A percentile compares a stretch with the other conserved stretches of the same genome.
Conservation (phyloP, 2,113 vertebrate species). For the Sprattus sprattus region DNA sequence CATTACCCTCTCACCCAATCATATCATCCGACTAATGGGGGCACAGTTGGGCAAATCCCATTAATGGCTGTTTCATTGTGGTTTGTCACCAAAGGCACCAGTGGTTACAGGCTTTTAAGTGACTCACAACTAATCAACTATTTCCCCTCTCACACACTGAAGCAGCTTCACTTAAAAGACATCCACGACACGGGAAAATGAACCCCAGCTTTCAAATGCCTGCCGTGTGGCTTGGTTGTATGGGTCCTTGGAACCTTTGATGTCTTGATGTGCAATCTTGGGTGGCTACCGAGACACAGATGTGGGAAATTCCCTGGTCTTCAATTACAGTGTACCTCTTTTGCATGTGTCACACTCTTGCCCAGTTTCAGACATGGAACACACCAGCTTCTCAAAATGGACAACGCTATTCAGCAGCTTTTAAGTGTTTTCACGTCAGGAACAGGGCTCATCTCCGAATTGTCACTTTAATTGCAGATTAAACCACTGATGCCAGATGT, state of each 20-base stretch:
- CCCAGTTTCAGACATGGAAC: background rate
- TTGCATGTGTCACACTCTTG: background rate
- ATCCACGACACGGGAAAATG: background rate
- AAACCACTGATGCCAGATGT: background rate
- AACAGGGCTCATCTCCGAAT: background rate
- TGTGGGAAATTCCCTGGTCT: slow-evolving; percentile 6
- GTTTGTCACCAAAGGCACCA: too few species aligned
- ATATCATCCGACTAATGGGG: too few species aligned
- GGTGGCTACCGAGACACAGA: slow-evolving; percentile 4
- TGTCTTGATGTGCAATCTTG: slow-evolving; percentile 12
- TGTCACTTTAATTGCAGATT: background rate
- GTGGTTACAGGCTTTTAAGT: background rate
- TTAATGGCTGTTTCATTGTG: too few species aligned
- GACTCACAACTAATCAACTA: background rate
- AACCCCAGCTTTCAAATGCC: background rate
- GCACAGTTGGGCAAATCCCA: too few species aligned
- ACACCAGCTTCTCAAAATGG: background rate
- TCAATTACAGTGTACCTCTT: background rate
- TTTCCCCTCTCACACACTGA: background rate
- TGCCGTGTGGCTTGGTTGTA: background rate
- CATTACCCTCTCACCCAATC: too few species aligned
- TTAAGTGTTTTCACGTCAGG: background rate
- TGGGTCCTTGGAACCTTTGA: slow-evolving; percentile 9
- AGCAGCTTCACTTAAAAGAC: background rate
- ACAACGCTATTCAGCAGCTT: background rate